Conservation (phyloP, 2,113 vertebrate genomes). For the Rhinichthys klamathensis region DNA sequence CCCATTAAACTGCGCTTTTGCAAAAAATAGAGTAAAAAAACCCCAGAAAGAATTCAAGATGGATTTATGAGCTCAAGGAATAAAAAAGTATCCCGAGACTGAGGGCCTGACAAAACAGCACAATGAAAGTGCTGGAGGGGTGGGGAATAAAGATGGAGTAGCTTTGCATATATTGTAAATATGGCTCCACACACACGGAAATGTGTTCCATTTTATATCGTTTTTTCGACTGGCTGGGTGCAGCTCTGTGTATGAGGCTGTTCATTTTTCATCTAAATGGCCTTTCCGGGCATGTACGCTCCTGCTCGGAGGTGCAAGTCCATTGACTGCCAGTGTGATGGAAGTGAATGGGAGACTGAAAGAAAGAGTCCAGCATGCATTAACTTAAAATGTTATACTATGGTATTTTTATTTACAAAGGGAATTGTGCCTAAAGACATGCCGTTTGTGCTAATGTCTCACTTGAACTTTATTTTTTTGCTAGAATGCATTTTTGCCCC, state of each 20-base stretch:
- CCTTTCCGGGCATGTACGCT: conserved; percentile 43
- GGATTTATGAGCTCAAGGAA: conserved; percentile 46
- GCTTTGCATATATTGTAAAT: conserved; percentile 39
- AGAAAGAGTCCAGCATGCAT: conserved; percentile 46
- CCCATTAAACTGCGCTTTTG: conserved; percentile 27
- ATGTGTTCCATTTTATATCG: conserved; percentile 39
- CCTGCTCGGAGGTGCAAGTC: conserved; percentile 31
- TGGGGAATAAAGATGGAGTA: conserved; percentile 40
- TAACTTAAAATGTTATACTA: conserved; percentile 69
- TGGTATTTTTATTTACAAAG: conserved; percentile 73
- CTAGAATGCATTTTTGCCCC: background rate
- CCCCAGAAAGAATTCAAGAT: conserved; percentile 4
- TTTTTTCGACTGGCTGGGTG: conserved; percentile 41
- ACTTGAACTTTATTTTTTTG: conserved; percentile 26
- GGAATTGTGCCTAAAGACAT: conserved; percentile 66
- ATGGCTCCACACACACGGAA: conserved; percentile 32
- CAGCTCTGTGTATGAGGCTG: conserved; percentile 21
- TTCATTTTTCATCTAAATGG: conserved; percentile 60
- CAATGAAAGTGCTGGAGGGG: conserved; percentile 25
- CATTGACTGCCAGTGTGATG: conserved; percentile 60
- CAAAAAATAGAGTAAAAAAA: background rate
- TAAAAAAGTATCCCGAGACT: conserved; percentile 30
- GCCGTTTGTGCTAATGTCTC: conserved; percentile 39
- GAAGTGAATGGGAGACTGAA: conserved; percentile 47
- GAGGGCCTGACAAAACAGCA: conserved; percentile 50